phyloP scores from a whole-genome alignment of 2,113 vertebrate genomes.

The Oostethus manadensis region DNA sequence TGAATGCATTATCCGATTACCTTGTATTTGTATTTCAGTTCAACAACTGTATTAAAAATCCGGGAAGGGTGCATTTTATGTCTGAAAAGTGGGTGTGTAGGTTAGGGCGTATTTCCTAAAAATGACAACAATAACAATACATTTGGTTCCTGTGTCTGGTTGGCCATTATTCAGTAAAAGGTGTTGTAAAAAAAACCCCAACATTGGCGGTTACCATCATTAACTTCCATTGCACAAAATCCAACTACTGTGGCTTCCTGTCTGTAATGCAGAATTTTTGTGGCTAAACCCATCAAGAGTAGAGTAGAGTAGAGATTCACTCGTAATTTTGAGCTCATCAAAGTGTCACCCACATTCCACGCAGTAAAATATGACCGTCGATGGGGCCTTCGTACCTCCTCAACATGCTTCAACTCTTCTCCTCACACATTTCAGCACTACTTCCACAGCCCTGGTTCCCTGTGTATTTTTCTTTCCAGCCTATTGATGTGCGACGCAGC shows the following conservation, averaged over 20 bases:
- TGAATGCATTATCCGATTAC: too few relatives aligned
- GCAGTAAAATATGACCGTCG: neutral
- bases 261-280: neutral
- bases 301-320: neutral
- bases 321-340: neutral
- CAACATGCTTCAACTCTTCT: neutral
- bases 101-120: too few relatives aligned
- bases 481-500: constrained; percentile 7
- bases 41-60: too few relatives aligned
- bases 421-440: constrained; percentile 4
- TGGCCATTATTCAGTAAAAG: neutral
- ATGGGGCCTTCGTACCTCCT: neutral
- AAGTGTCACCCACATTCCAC: neutral
- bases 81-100: too few relatives aligned
- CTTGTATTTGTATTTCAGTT: too few relatives aligned
- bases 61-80: too few relatives aligned
- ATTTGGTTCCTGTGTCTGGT: neutral
- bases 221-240: neutral
- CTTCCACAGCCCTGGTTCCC: constrained; percentile 11
- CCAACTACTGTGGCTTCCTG: neutral
- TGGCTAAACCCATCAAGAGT: neutral
- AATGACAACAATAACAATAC: neutral
- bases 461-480: constrained; percentile 10
- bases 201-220: neutral
- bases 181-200: neutral